Evolutionary conservation across 1,140 invertebrate genomes (phyloP).

Genomic region (Nasonia longicornis): DNA sequence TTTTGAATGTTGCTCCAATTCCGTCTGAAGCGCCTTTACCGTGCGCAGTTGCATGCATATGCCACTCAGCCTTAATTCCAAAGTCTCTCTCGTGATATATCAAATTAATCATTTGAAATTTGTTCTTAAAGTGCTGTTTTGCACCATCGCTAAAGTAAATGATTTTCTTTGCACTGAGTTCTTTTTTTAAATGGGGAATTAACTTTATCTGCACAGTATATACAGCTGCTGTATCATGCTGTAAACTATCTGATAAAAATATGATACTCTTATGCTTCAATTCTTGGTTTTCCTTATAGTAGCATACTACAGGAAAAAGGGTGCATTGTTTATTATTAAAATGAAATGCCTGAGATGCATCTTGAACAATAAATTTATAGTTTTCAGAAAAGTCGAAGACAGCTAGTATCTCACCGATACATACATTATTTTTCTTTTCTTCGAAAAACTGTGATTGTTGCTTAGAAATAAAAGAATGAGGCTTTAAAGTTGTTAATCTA

Average conservation of each 20-base stretch:
- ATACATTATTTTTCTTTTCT: slow-evolving; percentile 43
- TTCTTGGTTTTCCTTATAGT: background rate
- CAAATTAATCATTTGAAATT: slow-evolving; percentile 49
- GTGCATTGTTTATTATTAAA: background rate
- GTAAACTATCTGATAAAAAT: background rate
- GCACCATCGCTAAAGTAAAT: slow-evolving; percentile 48
- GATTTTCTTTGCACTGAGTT: slow-evolving; percentile 27
- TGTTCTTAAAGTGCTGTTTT: slow-evolving; percentile 50
- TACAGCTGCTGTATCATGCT: slow-evolving; percentile 7
- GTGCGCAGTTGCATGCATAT: slow-evolving; percentile 56
- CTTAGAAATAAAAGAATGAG: slow-evolving; percentile 50
- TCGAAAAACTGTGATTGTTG: slow-evolving; percentile 45
- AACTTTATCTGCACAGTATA: background rate
- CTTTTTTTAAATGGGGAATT: background rate
- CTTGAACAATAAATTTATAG: too few relatives aligned
- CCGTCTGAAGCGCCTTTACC: slow-evolving; percentile 53
- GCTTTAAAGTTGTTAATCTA: slow-evolving; percentile 40
- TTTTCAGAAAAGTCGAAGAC: slow-evolving; percentile 53
- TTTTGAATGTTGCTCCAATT: slow-evolving; percentile 47
- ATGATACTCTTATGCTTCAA: background rate
- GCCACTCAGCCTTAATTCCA: slow-evolving; percentile 52
- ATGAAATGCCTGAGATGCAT: slow-evolving; percentile 20
- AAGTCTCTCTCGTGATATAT: slow-evolving; percentile 48
- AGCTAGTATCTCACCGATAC: slow-evolving; percentile 44
- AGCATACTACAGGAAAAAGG: too few relatives aligned